These are phyloP conservation scores for Vulpes vulpes DNA, from an alignment of 2,113 vertebrate species.

Conservation along the genomic window DNA sequence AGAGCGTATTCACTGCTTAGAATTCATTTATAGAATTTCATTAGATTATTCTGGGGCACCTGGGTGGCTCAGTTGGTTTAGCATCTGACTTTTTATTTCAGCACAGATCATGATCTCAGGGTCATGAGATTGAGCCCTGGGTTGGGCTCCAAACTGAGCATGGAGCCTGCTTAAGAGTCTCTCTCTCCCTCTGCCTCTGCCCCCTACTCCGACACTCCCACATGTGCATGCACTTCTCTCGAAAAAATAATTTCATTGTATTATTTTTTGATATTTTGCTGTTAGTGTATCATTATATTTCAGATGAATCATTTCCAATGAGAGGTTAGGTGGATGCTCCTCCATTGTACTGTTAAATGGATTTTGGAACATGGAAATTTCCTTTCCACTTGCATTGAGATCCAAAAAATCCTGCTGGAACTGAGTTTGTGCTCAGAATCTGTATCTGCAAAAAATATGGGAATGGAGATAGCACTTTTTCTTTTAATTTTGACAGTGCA, in stretches of 20 bases:
- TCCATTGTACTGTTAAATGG: background rate
- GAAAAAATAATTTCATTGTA: background rate
- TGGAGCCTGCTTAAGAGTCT: background rate
- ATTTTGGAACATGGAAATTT: background rate
- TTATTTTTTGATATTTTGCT: background rate
- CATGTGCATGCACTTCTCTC: too few relatives aligned
- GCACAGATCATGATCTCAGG: background rate
- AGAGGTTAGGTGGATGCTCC: background rate
- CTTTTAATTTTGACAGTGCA: background rate
- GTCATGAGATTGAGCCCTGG: background rate
- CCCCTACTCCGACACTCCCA: too few relatives aligned
- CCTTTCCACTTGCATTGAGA: background rate
- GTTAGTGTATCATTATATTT: background rate
- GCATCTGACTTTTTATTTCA: background rate
- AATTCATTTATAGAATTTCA: background rate
- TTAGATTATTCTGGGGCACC: background rate
- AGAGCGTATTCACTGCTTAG: background rate
- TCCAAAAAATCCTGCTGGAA: background rate
- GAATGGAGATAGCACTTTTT: background rate
- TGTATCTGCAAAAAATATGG: background rate
- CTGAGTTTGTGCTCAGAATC: background rate
- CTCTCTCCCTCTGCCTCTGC: background rate
- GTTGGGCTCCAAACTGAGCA: fast-evolving
- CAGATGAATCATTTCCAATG: background rate
- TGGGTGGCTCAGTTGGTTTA: background rate